Evolutionary conservation across 1,140 invertebrate species (phyloP), one percentile per base, ranked within the genome.

Genomic region (Vanessa atalanta): DNA sequence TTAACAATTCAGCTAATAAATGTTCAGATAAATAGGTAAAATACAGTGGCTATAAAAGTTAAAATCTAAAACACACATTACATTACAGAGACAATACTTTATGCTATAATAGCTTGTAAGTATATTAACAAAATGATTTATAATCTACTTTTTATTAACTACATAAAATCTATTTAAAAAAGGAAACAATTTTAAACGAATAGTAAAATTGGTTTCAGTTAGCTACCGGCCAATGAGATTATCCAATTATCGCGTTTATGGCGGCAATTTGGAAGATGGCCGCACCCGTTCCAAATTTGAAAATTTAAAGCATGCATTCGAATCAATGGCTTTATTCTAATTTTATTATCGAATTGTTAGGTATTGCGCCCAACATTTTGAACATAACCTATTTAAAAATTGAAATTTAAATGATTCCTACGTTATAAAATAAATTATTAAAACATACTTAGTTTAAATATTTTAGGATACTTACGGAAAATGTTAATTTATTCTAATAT

Each of bases 221-320:
- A 89, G 85, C 85, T 88, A 85, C 85, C 78, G 83, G 81, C 83
- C 86, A 88, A 88, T 88, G 85, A 88, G 86, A 85, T 86, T 85
- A 86, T 86, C 84, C 88, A 86, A 88, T 88, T 89, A 89, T 83
- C 83, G 77, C 83, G 77, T 88, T 90, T 89, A 89, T 87, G 82
- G 82, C 82, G 74, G 85, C 87, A 83, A 90, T 89, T 90, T 90
- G 80, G 83, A 88, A 85, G 81, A 88, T 88, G 83, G 88, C 86
- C 79, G 85, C 80, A 78, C 78, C 79, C 86, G 83, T 83, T 90
- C 85, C 80, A 82, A 86, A 26, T 57, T 57, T 86, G 82, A 86
- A 88, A 89, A 88, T 88, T 83, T 82, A 72, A 82, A 85, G 78
- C 82, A 80, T 77, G 78, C 83, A 81, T 88, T 88, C 77, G 78